These are phyloP conservation scores for Champsocephalus esox DNA, from an alignment of 2,797 vertebrate species.

Conservation along the genomic window DNA sequence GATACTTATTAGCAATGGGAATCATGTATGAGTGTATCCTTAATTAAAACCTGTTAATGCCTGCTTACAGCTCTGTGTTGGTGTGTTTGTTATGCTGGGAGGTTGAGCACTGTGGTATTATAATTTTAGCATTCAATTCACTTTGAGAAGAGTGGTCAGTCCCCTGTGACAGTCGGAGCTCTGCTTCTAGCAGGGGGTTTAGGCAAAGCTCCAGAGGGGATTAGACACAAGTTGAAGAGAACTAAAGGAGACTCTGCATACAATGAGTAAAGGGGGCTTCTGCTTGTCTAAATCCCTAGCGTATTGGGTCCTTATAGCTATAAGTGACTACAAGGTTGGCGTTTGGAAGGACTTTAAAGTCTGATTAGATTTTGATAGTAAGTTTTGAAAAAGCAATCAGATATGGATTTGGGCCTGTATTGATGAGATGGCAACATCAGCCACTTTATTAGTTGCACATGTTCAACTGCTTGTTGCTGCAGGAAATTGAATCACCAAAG, in stretches of 20 bases:
- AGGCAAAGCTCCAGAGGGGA: slow-evolving; percentile 46
- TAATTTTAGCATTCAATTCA: slow-evolving; percentile 62
- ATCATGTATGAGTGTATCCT: neutral
- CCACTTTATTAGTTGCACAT: too few relatives aligned
- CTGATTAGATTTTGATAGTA: slow-evolving; percentile 24
- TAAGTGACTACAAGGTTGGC: slow-evolving; percentile 5
- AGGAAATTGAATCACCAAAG: too few relatives aligned
- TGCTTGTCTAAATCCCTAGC: slow-evolving; percentile 26
- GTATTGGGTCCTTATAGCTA: slow-evolving; percentile 11
- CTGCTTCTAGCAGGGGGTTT: slow-evolving; percentile 46
- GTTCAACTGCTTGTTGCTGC: too few relatives aligned
- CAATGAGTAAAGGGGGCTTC: slow-evolving; percentile 37
- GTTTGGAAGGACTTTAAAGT: slow-evolving; percentile 23
- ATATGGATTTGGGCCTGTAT: neutral
- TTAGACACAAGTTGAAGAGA: slow-evolving; percentile 44
- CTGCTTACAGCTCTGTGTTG: neutral
- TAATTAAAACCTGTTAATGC: slow-evolving; percentile 21
- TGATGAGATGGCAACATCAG: slow-evolving; percentile 9
- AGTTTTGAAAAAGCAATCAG: slow-evolving; percentile 20
- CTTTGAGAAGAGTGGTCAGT: slow-evolving; percentile 42
- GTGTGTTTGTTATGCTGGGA: slow-evolving; percentile 3
- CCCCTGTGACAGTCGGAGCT: slow-evolving; percentile 46
- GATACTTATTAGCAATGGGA: neutral
- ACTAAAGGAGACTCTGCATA: slow-evolving; percentile 34
- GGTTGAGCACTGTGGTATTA: slow-evolving; percentile 30